These are phyloP conservation scores for Drosophila incognita DNA, from an alignment of 2,888 invertebrate genomes.

Conservation along the genomic window DNA sequence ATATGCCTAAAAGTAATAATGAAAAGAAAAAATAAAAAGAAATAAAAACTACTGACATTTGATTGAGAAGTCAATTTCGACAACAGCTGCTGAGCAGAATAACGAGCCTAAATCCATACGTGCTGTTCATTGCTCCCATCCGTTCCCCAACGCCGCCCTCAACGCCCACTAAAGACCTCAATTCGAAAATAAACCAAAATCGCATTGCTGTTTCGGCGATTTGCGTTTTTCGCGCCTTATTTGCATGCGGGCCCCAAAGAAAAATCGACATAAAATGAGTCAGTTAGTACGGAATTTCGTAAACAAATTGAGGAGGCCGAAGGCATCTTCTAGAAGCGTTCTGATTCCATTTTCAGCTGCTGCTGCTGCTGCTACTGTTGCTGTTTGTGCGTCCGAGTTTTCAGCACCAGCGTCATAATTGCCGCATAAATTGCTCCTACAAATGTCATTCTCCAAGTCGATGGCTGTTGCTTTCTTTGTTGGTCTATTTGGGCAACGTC, in stretches of 20 bases:
- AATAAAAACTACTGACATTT: constrained; percentile 29
- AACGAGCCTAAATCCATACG: constrained; percentile 24
- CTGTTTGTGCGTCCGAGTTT: constrained; percentile 25
- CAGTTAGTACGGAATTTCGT: constrained; percentile 67
- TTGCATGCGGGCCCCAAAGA: constrained; percentile 53
- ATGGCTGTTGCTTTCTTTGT: constrained; percentile 56
- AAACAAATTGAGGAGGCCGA: constrained; percentile 58
- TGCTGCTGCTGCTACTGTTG: constrained; percentile 11
- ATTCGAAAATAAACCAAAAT: constrained; percentile 64
- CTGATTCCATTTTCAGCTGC: constrained; percentile 29
- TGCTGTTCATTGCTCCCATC: constrained; percentile 44
- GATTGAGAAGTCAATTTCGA: constrained; percentile 26
- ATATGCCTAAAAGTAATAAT: constrained; percentile 21
- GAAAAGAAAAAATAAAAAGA: neutral
- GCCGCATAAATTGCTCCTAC: constrained; percentile 69
- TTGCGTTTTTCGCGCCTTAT: constrained; percentile 73
- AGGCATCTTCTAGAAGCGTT: constrained; percentile 50
- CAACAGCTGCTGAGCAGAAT: constrained; percentile 3
- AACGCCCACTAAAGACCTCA: constrained; percentile 41
- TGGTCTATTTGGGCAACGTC: constrained; percentile 31
- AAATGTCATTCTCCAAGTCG: constrained; percentile 58
- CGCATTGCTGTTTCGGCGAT: constrained; percentile 22
- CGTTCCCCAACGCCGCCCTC: neutral
- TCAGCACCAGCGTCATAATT: constrained; percentile 55
- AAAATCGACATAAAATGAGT: constrained; percentile 55